These are phyloP conservation scores for Magallana gigas DNA, from an alignment of 1,140 invertebrate species.

Conservation along the genomic window DNA sequence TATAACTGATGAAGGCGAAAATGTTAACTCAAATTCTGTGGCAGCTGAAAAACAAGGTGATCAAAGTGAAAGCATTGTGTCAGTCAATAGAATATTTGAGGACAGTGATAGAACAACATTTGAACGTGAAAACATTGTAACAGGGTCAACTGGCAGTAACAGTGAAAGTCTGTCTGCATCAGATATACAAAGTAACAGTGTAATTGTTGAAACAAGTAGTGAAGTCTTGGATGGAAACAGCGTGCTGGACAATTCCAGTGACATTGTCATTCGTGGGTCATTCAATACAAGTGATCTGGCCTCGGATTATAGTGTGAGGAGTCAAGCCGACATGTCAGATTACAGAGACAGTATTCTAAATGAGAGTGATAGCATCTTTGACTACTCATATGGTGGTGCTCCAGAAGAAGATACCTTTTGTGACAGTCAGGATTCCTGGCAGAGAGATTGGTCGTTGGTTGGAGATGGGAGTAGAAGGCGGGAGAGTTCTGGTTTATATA, in stretches of 20 bases:
- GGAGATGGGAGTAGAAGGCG: not conserved
- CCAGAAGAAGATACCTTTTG: not conserved
- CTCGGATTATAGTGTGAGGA: not conserved
- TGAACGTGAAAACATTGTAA: not conserved
- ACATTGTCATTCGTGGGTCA: not conserved
- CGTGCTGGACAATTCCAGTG: not conserved
- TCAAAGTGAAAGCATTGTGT: not conserved
- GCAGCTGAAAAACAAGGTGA: not conserved
- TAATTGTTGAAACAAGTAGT: not conserved
- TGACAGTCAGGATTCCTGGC: not conserved
- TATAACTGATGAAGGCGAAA: not conserved
- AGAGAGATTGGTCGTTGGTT: not conserved
- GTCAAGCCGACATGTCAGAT: not conserved
- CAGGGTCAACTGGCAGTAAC: not conserved
- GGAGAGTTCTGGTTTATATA: not conserved
- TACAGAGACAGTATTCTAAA: conserved; percentile 11
- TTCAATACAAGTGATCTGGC: not conserved
- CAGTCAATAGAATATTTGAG: not conserved
- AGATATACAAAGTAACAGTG: not conserved
- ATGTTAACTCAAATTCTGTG: not conserved
- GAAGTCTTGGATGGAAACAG: not conserved
- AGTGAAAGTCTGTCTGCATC: not conserved
- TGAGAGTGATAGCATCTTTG: conserved; percentile 22
- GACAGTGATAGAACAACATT: not conserved
- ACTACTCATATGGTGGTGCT: not conserved